Base-by-base conservation (phyloP, 2,113 vertebrate genomes). In the Mugil cephalus region DNA sequence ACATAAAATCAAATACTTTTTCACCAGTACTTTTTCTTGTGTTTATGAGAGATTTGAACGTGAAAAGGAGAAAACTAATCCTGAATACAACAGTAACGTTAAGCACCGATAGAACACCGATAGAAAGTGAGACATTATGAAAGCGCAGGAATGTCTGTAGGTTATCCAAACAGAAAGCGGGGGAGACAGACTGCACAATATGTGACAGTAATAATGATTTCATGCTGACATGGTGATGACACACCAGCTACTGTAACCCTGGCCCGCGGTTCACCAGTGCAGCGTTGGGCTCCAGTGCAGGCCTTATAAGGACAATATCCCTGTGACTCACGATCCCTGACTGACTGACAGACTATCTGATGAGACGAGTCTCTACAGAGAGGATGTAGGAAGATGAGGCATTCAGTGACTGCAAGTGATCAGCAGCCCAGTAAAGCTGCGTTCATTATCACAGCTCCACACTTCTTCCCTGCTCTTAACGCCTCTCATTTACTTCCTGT, bases 271-370 rank as follows among this genome's bases (percentile, higher is more conserved):
- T 74, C 74, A 77, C 45, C 73, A 50, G 60, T 11, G 39, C 73
- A 55, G 61, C 15, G 24, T 45, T 47, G 11, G n/a, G 34, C 53
- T 24, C 15, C 77, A 45, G 67, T 66, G 34, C 69, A 64, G 62
- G 59, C 89, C 90, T 80, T 90, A 90, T 89, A 90, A 82, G 90
- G 89, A 62, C 74, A 86, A 38, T 7, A 45, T 43, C 30, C 17
- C 39, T 55, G 50, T 82, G 59, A 68, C 47, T 77, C 40, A 30
- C 39, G 82, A 36, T 66, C 58, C 69, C 59, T 63, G 55, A 74
- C 69, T 59, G 77, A 45, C 63, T 17, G 42, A 48, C 45, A 45
- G 17, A 51, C 39, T 55, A 38, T 66, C 34, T 60, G 58, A 71
- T 68, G 60, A 21, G 40, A n/a, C 1, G 0, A 63, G 30, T 67